Evolutionary conservation across 2,888 invertebrate species (phyloP).

Genomic region (Ochropacha duplaris): DNA sequence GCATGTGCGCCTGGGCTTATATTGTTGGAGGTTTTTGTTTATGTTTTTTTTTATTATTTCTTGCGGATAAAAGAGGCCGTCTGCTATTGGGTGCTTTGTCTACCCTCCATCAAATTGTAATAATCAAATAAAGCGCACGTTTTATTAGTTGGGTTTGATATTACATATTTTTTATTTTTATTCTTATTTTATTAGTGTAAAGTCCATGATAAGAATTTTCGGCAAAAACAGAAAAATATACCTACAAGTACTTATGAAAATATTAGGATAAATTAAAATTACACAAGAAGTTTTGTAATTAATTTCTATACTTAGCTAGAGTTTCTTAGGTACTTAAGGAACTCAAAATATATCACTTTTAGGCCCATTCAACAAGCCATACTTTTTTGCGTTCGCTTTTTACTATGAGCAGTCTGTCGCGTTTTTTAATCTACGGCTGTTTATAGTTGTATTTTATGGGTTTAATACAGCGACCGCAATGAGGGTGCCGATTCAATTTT

Average conservation of each 20-base stretch:
- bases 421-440: slow-evolving; percentile 18
- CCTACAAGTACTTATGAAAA: too few relatives aligned
- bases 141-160: slow-evolving; percentile 7
- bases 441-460: slow-evolving; percentile 36
- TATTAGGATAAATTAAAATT: too few relatives aligned
- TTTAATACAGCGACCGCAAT: slow-evolving; percentile 29
- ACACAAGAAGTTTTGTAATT: too few relatives aligned
- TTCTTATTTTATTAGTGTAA: background rate
- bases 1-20: slow-evolving; percentile 67
- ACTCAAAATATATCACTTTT: background rate
- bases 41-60: slow-evolving; percentile 45
- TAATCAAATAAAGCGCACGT: slow-evolving; percentile 47
- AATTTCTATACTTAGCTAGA: too few relatives aligned
- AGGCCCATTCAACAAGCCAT: background rate
- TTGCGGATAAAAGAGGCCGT: slow-evolving; percentile 49
- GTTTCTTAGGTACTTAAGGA: background rate
- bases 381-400: slow-evolving; percentile 37
- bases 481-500: slow-evolving; percentile 49
- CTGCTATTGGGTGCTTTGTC: slow-evolving; percentile 39
- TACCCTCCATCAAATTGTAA: slow-evolving; percentile 38
- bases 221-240: background rate
- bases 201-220: background rate
- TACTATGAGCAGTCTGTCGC: slow-evolving; percentile 29
- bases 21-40: slow-evolving; percentile 54
- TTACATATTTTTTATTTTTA: slow-evolving; percentile 3